A percentile compares a stretch with the other conserved stretches of the same genome.
Evolutionary conservation across 1,140 invertebrate genomes (phyloP).

Genomic region (Onthophagus taurus): DNA sequence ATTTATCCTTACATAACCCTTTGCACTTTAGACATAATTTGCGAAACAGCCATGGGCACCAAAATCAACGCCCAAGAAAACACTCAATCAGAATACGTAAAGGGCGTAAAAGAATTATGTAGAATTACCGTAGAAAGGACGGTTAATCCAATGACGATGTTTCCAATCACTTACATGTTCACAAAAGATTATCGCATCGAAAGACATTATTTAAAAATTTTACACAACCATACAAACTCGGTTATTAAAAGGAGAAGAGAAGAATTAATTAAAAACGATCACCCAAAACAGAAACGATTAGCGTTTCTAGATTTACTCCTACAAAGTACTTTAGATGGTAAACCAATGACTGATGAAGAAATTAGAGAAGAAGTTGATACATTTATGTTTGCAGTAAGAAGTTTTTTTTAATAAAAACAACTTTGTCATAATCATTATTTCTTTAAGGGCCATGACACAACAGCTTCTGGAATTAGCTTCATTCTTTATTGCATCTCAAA

Average conservation of each 20-base stretch:
- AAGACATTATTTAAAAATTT: conserved; percentile 45
- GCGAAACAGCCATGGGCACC: conserved; percentile 79
- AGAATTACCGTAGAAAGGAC: conserved; percentile 32
- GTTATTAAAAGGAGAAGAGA: conserved; percentile 42
- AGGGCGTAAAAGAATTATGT: conserved; percentile 51
- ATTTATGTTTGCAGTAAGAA: conserved; percentile 63
- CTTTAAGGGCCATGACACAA: conserved; percentile 54
- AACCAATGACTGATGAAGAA: conserved; percentile 49
- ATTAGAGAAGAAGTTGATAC: conserved; percentile 65
- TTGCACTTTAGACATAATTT: conserved; percentile 65
- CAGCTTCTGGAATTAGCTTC: conserved; percentile 50
- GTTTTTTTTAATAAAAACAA: background rate
- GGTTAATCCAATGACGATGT: conserved; percentile 33
- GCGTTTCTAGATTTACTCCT: conserved; percentile 71
- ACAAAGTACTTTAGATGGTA: conserved; percentile 46
- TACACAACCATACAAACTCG: conserved; percentile 58
- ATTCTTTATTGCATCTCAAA: conserved; percentile 43
- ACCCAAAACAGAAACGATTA: conserved; percentile 48
- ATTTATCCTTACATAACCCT: conserved; percentile 55
- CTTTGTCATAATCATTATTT: background rate
- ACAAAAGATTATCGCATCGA: conserved; percentile 39
- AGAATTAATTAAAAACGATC: conserved; percentile 18
- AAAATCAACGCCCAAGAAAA: conserved; percentile 62
- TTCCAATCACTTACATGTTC: conserved; percentile 36
- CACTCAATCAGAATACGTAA: conserved; percentile 59